Percentiles rank a stretch among this genome's conserved stretches.
Evolutionary conservation across 2,797 vertebrate genomes (phyloP).

Genomic region (Phrynocephalus guinanensis): DNA sequence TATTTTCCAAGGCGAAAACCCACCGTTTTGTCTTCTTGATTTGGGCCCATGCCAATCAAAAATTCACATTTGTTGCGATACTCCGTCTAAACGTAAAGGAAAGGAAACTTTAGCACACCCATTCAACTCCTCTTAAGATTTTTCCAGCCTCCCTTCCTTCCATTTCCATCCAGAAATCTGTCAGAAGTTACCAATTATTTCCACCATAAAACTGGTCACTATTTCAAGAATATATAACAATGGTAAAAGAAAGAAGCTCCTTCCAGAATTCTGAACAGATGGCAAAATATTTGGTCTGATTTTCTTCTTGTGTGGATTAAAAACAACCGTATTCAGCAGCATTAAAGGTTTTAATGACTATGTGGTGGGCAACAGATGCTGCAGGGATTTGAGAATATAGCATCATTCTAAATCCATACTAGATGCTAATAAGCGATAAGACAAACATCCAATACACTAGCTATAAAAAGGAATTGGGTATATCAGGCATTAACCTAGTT

Average conservation of each 20-base stretch:
- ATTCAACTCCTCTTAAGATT: neutral
- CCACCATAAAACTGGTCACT: neutral
- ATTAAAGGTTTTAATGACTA: neutral
- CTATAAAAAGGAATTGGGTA: neutral
- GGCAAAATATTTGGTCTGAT: neutral
- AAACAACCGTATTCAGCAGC: neutral
- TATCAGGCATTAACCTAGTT: neutral
- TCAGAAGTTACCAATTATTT: neutral
- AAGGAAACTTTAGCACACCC: constrained; percentile 36
- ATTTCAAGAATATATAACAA: neutral
- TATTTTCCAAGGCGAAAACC: constrained; percentile 97
- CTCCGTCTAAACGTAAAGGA: constrained; percentile 84
- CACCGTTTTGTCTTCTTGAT: constrained; percentile 93
- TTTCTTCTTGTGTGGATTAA: neutral
- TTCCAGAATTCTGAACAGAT: neutral
- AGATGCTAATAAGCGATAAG: neutral
- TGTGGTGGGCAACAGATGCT: neutral
- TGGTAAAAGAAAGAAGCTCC: neutral
- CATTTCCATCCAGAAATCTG: constrained; percentile 40
- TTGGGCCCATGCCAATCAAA: constrained; percentile 90
- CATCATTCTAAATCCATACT: neutral
- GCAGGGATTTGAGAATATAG: constrained; percentile 12
- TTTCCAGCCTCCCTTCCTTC: neutral
- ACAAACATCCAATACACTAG: neutral
- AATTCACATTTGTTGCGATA: constrained; percentile 99